These are phyloP conservation scores for Nomada lathburiana DNA, from an alignment of 2,888 invertebrate species.

Conservation along the genomic window DNA sequence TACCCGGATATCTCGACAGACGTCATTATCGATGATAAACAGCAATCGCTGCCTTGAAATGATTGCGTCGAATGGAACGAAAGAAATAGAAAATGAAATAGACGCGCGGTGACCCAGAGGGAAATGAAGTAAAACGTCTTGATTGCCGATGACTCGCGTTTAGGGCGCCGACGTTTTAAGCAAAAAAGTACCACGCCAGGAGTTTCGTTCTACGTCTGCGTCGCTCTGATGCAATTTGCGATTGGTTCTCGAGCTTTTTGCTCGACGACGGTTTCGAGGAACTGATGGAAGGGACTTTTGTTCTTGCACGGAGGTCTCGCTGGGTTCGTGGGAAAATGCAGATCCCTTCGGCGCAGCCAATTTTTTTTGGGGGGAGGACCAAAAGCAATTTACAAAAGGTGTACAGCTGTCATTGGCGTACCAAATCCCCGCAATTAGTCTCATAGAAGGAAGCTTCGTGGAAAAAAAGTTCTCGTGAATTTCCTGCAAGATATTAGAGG, in stretches of 20 bases:
- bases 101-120: neutral
- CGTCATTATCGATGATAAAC: neutral
- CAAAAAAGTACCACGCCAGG: conserved; percentile 29
- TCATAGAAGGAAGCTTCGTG: no score
- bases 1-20: neutral
- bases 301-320: neutral
- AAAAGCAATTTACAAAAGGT: neutral
- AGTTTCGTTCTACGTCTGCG: neutral
- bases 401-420: neutral
- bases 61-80: neutral
- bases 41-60: neutral
- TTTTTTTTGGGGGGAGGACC: no score
- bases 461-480: no score
- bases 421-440: neutral
- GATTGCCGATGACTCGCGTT: conserved; percentile 22
- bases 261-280: conserved; percentile 5
- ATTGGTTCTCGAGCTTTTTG: conserved; percentile 46
- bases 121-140: conserved; percentile 30
- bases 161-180: conserved; percentile 15
- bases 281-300: neutral
- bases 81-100: neutral
- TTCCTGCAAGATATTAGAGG: no score
- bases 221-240: conserved; percentile 37
- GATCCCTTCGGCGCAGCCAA: no score
- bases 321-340: neutral